phyloP scores from a whole-genome alignment of 2,888 invertebrate genomes.

The Oligia strigilis region DNA sequence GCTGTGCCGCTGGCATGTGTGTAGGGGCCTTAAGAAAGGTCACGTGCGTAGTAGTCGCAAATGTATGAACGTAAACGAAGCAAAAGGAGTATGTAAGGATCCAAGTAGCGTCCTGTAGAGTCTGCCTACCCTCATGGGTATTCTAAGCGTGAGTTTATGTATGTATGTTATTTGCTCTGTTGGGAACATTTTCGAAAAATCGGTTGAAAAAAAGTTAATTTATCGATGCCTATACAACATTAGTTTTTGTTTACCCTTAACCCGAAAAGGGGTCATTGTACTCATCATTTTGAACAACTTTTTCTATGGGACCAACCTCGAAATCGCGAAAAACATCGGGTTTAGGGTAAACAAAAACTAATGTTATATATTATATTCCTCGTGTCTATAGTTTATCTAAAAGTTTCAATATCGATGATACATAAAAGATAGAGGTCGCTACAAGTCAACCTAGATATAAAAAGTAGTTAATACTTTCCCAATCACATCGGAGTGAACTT shows the following conservation, averaged over 20 bases:
- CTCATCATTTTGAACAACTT: no score
- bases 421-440: neutral
- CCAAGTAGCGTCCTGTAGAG: neutral
- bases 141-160: neutral
- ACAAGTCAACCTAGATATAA: conserved; percentile 16
- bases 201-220: neutral
- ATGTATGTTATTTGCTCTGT: neutral
- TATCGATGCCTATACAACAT: neutral
- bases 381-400: neutral
- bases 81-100: neutral
- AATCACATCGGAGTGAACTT: conserved; percentile 45
- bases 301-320: no score
- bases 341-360: no score
- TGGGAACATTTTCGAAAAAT: neutral
- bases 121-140: neutral
- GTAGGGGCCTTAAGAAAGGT: no score
- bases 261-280: no score
- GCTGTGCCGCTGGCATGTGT: no score
- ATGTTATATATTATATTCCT: neutral
- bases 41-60: no score
- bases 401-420: neutral
- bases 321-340: no score
- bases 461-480: conserved; percentile 44
- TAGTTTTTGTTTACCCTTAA: no score
- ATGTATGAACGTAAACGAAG: neutral